Conservation (phyloP, 2,113 vertebrate genomes). For the Carassius gibelio region DNA sequence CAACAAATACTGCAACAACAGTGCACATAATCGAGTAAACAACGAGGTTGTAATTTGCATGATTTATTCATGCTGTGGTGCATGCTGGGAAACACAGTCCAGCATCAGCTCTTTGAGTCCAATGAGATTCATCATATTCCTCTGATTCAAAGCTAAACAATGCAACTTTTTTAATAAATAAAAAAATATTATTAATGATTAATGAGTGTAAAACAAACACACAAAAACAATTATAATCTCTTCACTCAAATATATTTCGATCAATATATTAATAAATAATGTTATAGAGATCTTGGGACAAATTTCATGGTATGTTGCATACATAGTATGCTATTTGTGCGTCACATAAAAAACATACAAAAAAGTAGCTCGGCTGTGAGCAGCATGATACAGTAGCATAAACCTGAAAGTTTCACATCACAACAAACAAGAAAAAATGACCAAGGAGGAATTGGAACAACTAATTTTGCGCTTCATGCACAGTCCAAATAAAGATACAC, state of each 20-base stretch:
- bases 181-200: too few species aligned
- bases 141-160: background rate
- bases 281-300: too few species aligned
- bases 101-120: background rate
- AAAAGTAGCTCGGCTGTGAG: background rate
- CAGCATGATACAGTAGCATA: background rate
- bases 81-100: background rate
- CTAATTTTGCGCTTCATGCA: too few species aligned
- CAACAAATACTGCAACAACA: background rate
- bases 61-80: background rate
- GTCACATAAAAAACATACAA: background rate
- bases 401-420: background rate
- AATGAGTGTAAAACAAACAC: too few species aligned
- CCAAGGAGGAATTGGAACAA: too few species aligned
- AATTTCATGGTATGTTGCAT: too few species aligned
- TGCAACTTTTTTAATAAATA: background rate
- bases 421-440: background rate
- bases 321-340: too few species aligned
- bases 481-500: too few species aligned
- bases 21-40: background rate
- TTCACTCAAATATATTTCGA: too few species aligned
- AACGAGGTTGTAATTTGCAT: conserved; percentile 1
- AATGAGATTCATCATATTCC: background rate
- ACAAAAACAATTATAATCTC: too few species aligned
- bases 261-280: too few species aligned